A percentile compares a stretch with the other conserved stretches of the same genome.
Conservation (phyloP, 2,888 invertebrate genomes). For the Augiades crinisus region DNA sequence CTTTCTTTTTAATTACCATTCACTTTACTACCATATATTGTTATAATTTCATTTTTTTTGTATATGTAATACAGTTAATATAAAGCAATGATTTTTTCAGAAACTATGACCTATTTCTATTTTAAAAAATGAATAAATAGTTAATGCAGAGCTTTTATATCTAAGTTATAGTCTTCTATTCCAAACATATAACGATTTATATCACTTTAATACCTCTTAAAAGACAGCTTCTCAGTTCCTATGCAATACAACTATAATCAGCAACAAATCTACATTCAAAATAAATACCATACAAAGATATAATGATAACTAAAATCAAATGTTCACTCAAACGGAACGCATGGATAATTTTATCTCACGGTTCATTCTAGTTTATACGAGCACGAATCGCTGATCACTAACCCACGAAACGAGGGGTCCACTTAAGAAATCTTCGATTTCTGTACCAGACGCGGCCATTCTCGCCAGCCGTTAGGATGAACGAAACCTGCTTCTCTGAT, state of each 20-base stretch:
- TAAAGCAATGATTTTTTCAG: too few relatives aligned
- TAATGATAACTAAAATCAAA: slow-evolving; percentile 31
- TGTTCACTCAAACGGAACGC: slow-evolving; percentile 56
- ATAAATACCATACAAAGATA: neutral
- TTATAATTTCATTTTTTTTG: too few relatives aligned
- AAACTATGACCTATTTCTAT: too few relatives aligned
- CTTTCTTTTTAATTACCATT: slow-evolving; percentile 2
- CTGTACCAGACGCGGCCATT: slow-evolving; percentile 84
- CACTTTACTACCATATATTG: too few relatives aligned
- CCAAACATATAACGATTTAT: too few relatives aligned
- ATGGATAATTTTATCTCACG: slow-evolving; percentile 56
- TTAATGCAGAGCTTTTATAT: too few relatives aligned
- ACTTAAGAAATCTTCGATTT: slow-evolving; percentile 91
- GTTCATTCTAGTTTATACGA: slow-evolving; percentile 57
- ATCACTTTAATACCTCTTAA: too few relatives aligned
- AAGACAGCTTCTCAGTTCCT: too few relatives aligned
- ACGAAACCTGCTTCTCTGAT: slow-evolving; percentile 54
- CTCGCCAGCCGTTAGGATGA: slow-evolving; percentile 65
- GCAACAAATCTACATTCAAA: neutral
- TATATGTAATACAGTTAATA: too few relatives aligned
- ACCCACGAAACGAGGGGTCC: slow-evolving; percentile 94
- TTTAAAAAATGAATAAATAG: too few relatives aligned
- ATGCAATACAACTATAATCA: neutral
- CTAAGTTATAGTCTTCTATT: too few relatives aligned
- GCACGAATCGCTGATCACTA: slow-evolving; percentile 76